These are phyloP conservation scores for Gobius niger DNA, from an alignment of 2,113 vertebrate genomes.

Conservation along the genomic window DNA sequence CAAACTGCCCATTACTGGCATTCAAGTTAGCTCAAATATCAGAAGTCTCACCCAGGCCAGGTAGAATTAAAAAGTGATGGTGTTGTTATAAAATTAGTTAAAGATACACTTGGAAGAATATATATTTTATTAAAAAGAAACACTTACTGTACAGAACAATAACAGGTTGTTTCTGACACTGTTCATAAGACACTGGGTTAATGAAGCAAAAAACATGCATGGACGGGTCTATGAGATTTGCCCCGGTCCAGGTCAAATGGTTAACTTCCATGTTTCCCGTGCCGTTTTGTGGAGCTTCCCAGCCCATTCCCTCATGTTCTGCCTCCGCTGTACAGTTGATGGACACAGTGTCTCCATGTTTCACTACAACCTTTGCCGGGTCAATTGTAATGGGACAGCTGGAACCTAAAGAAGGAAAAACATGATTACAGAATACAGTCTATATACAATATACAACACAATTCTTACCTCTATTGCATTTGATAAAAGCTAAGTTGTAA, in stretches of 20 bases:
- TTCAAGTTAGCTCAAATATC: too few species aligned
- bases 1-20: too few species aligned
- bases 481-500: too few species aligned
- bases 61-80: background rate
- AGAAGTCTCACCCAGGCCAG: background rate
- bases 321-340: conserved; percentile 47
- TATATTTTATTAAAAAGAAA: too few species aligned
- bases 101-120: too few species aligned
- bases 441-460: background rate
- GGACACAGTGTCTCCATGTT: conserved; percentile 57
- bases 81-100: too few species aligned
- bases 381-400: conserved; percentile 57
- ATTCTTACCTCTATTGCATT: too few species aligned
- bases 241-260: conserved; percentile 46
- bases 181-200: fast-evolving
- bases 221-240: conserved; percentile 7
- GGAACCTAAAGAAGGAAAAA: conserved; percentile 20
- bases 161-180: fast-evolving
- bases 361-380: conserved; percentile 49
- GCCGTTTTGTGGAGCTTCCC: conserved; percentile 21
- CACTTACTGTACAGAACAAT: conserved; percentile 72
- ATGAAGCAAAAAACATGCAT: background rate
- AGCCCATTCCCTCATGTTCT: conserved; percentile 37
- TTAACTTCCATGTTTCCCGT: fast-evolving
- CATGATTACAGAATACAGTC: background rate